A percentile compares a stretch with the other conserved stretches of the same genome.
phyloP scores from a whole-genome alignment of 2,797 vertebrate species.

The Gymnothorax javanicus region DNA sequence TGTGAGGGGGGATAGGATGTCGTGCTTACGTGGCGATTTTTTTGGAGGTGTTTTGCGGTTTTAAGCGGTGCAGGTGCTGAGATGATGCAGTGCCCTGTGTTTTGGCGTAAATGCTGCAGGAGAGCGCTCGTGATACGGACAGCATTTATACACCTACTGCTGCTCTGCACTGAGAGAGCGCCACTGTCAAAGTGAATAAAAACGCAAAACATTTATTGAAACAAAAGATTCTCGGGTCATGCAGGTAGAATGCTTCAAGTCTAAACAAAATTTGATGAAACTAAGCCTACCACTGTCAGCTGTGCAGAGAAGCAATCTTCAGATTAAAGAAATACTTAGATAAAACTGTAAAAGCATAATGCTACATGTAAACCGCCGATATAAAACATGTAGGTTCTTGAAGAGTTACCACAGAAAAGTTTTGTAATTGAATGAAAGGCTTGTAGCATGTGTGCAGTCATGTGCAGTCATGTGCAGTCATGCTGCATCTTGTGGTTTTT shows the following conservation, averaged over 20 bases:
- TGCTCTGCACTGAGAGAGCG: neutral
- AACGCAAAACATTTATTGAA: neutral
- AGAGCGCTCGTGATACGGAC: neutral
- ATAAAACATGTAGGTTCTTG: neutral
- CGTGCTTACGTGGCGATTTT: neutral
- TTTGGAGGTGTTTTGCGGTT: neutral
- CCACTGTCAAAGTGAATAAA: neutral
- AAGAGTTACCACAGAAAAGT: neutral
- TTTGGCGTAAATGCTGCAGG: neutral
- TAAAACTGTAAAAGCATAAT: neutral
- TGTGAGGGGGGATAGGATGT: neutral
- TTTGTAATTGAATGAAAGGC: conserved; percentile 3
- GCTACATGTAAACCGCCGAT: no score
- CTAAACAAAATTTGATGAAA: neutral
- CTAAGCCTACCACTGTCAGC: neutral
- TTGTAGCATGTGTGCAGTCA: neutral
- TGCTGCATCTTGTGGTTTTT: neutral
- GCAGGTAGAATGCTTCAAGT: neutral
- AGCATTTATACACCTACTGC: neutral
- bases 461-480: neutral
- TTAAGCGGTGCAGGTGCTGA: neutral
- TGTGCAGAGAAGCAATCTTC: neutral
- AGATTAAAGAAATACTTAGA: neutral
- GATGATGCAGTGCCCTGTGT: neutral
- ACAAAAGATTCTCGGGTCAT: neutral